A percentile compares a stretch with the other conserved stretches of the same genome.
These are phyloP conservation scores for Venustaconcha ellipsiformis DNA, from an alignment of 1,140 invertebrate species.

Conservation along the genomic window DNA sequence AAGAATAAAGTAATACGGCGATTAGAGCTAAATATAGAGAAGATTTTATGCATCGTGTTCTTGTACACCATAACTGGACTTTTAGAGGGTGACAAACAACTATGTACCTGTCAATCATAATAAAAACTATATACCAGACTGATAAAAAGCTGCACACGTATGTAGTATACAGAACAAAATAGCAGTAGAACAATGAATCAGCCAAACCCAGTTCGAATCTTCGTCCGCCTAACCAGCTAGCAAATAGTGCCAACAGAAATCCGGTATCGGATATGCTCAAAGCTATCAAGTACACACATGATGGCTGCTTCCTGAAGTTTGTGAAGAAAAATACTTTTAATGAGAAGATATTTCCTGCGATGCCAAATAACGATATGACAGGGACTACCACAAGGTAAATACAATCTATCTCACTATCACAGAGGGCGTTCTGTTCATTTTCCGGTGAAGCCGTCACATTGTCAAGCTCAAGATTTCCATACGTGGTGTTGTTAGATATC, in stretches of 20 bases:
- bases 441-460: too few relatives aligned
- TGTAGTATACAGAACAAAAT: constrained; percentile 50
- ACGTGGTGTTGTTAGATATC: too few relatives aligned
- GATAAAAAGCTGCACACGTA: constrained; percentile 64
- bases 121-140: constrained; percentile 66
- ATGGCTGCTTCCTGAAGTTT: constrained; percentile 73
- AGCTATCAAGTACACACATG: constrained; percentile 74
- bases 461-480: too few relatives aligned
- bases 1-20: too few relatives aligned
- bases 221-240: constrained; percentile 72
- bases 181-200: neutral
- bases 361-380: constrained; percentile 70
- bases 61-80: too few relatives aligned
- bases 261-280: constrained; percentile 73
- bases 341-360: constrained; percentile 73
- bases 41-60: too few relatives aligned
- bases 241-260: constrained; percentile 70
- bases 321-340: constrained; percentile 74
- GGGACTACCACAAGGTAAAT: constrained; percentile 59
- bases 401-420: too few relatives aligned
- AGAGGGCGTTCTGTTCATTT: too few relatives aligned
- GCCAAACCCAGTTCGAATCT: constrained; percentile 38
- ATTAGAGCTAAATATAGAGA: too few relatives aligned
- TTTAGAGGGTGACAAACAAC: constrained; percentile 39
- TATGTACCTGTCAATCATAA: constrained; percentile 67